Base-by-base conservation (phyloP, 2,797 vertebrate genomes). In the Micromesistius poutassou region DNA sequence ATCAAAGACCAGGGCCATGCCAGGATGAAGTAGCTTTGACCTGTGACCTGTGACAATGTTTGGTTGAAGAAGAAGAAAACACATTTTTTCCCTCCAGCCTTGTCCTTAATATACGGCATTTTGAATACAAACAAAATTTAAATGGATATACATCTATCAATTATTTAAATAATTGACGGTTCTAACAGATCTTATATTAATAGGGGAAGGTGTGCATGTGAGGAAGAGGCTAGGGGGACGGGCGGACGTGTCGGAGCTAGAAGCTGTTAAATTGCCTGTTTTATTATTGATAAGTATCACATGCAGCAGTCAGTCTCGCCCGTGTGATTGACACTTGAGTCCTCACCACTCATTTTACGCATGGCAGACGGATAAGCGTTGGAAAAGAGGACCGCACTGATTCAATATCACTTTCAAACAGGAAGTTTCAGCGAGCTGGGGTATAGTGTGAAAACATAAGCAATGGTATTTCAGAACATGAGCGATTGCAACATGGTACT, bases 251-350 rank as follows among this genome's bases (percentile, higher is more conserved):
- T 55, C 50, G 79, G 86, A 88, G 77, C 77, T 78, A 76, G 82
- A 87, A 50, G 85, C 84, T 88, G 91, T 83, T 92, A 90, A 92
- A 93, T 90, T 92, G 87, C 84, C 88, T 85, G 87, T 91, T 91
- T 89, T 82, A 92, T 91, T 93, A 93, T 92, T 92, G 91, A 93
- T 93, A 92, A 91, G 89, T 88, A 91, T 91, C 90, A 73, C 82
- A 85, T 79, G 82, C 87, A 84, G 80, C 79, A 89, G 88, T 88
- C 84, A 90, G 84, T 91, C 86, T 77, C 81, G 46, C 80, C 74
- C 14, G 4, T 62, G 76, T 93, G 92, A 93, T 89, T 92, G 91
- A 91, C 91, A 91, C 90, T 83, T 81, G 83, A 89, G 88, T 83
- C 84, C 82, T 81, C 86, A 81, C 82, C 80, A 77, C 86, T 87